phyloP scores from a whole-genome alignment of 2,888 invertebrate genomes.

The Sphecodes monilicornis region DNA sequence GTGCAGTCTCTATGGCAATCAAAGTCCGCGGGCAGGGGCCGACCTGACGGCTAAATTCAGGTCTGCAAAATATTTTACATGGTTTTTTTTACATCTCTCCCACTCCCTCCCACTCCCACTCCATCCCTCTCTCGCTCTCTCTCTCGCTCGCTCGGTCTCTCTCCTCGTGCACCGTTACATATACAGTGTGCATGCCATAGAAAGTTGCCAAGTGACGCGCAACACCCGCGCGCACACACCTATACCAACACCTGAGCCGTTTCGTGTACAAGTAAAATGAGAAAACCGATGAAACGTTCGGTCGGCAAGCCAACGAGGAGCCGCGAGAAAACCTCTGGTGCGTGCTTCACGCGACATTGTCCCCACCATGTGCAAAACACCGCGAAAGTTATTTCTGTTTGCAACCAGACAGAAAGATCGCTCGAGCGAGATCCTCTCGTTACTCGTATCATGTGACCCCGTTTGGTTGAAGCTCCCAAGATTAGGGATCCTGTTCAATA shows the following conservation, averaged over 20 bases:
- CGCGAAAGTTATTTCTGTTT: slow-evolving; percentile 79
- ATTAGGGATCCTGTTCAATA: neutral
- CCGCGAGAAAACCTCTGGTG: slow-evolving; percentile 68
- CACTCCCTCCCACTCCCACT: too few species aligned
- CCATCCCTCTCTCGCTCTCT: neutral
- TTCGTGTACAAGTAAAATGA: slow-evolving; percentile 30
- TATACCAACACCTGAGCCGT: neutral
- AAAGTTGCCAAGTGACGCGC: slow-evolving; percentile 44
- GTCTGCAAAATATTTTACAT: slow-evolving; percentile 70
- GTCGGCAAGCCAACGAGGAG: slow-evolving; percentile 37
- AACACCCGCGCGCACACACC: slow-evolving; percentile 15
- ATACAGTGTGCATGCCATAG: slow-evolving; percentile 36
- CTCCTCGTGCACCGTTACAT: slow-evolving; percentile 29
- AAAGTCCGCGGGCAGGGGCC: slow-evolving; percentile 55
- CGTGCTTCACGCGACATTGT: slow-evolving; percentile 80
- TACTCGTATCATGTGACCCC: slow-evolving; percentile 80
- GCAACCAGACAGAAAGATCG: slow-evolving; percentile 77
- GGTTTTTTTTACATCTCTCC: slow-evolving; percentile 37
- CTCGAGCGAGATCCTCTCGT: slow-evolving; percentile 73
- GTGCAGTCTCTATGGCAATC: slow-evolving; percentile 64
- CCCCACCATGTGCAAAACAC: slow-evolving; percentile 72
- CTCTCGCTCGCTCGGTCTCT: neutral
- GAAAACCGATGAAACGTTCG: slow-evolving; percentile 54
- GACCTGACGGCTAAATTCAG: slow-evolving; percentile 55
- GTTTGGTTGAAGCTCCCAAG: neutral